A percentile compares a stretch with the other conserved stretches of the same genome.
Conservation (phyloP, 2,888 invertebrate species). For the Tortrix viridana region DNA sequence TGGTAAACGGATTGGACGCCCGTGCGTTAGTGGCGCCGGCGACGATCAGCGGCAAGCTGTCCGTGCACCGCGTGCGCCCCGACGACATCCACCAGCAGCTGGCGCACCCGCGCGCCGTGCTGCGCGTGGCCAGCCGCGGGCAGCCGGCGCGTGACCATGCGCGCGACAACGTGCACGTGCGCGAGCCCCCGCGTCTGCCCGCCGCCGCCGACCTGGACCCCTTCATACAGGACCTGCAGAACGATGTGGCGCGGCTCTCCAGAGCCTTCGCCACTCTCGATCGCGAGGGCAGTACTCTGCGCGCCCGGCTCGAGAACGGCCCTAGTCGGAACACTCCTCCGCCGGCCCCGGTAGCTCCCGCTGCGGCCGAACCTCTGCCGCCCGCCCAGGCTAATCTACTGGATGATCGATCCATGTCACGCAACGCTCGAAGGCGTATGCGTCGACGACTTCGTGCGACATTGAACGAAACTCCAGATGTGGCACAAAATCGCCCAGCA, state of each 20-base stretch:
- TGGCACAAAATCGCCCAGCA: slow-evolving; percentile 35
- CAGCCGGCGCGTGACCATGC: slow-evolving; percentile 45
- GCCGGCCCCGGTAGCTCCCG: background rate
- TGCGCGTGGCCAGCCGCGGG: slow-evolving; percentile 72
- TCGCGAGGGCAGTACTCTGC: slow-evolving; percentile 62
- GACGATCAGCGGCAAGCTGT: slow-evolving; percentile 64
- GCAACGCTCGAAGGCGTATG: slow-evolving; percentile 70
- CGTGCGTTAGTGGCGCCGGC: slow-evolving; percentile 61
- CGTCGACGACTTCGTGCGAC: slow-evolving; percentile 64
- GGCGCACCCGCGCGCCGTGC: slow-evolving; percentile 70
- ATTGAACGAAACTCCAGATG: slow-evolving; percentile 53
- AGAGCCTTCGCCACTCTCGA: slow-evolving; percentile 68
- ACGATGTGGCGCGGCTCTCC: slow-evolving; percentile 66
- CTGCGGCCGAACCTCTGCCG: background rate
- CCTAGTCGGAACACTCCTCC: slow-evolving; percentile 16
- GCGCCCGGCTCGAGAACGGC: slow-evolving; percentile 52
- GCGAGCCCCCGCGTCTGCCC: slow-evolving; percentile 34
- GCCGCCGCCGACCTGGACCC: slow-evolving; percentile 50
- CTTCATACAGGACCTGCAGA: slow-evolving; percentile 66
- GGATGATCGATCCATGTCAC: slow-evolving; percentile 49
- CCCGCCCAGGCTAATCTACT: background rate
- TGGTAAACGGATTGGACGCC: slow-evolving; percentile 64
- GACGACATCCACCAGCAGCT: slow-evolving; percentile 57
- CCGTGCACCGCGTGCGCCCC: slow-evolving; percentile 63
- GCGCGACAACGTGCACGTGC: too few species aligned